Evolutionary conservation across 2,888 invertebrate genomes (phyloP).

Genomic region (Drosophila anomelani): DNA sequence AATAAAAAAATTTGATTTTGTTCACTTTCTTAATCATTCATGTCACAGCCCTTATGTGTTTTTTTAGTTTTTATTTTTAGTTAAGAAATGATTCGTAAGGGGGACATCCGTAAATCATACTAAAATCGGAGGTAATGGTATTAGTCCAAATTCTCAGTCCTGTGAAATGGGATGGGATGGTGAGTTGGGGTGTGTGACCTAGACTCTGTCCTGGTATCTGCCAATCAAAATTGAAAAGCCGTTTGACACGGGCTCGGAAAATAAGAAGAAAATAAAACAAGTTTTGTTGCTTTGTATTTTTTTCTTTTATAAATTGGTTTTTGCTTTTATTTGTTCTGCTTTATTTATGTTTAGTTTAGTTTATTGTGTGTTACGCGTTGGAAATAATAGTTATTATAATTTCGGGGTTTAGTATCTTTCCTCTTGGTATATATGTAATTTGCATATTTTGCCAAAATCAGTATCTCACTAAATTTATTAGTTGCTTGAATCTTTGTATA

Average conservation of each 20-base stretch:
- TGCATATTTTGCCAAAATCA: conserved; percentile 83
- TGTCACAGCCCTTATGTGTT: conserved; percentile 75
- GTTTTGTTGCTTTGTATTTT: conserved; percentile 60
- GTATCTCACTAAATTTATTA: conserved; percentile 70
- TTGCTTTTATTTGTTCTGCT: conserved; percentile 69
- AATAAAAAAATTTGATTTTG: conserved; percentile 63
- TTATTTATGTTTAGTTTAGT: conserved; percentile 41
- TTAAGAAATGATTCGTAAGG: conserved; percentile 40
- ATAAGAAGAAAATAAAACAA: conserved; percentile 74
- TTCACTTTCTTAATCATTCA: conserved; percentile 65
- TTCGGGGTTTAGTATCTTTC: conserved; percentile 56
- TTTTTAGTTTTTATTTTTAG: conserved; percentile 51
- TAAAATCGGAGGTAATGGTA: conserved; percentile 36
- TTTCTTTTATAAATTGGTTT: conserved; percentile 61
- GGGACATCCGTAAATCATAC: conserved; percentile 29
- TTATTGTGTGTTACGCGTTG: conserved; percentile 64
- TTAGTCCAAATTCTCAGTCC: conserved; percentile 67
- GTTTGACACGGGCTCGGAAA: conserved; percentile 45
- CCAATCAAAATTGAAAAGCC: conserved; percentile 60
- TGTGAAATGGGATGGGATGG: conserved; percentile 28
- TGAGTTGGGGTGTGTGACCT: conserved; percentile 30
- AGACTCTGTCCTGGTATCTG: conserved; percentile 49
- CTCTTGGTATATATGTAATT: conserved; percentile 70
- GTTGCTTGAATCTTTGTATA: conserved; percentile 42
- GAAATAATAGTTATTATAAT: conserved; percentile 73